Conservation (phyloP, 1,140 invertebrate genomes). For the Amyelois transitella region DNA sequence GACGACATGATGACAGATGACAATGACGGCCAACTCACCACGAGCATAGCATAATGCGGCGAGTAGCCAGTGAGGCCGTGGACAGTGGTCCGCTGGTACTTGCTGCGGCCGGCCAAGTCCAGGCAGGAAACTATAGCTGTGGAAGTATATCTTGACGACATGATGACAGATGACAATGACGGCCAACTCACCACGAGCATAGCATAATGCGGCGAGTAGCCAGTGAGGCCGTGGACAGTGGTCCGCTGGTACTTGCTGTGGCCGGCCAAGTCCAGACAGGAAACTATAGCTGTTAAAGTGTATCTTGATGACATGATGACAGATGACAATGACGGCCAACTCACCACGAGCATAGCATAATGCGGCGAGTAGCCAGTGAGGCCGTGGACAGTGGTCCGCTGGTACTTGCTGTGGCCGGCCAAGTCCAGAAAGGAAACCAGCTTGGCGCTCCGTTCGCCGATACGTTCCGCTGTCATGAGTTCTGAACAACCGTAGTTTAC, state of each 20-base stretch:
- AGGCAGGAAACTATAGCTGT: no score
- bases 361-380: slow-evolving; percentile 96
- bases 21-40: slow-evolving; percentile 75
- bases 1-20: no score
- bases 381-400: slow-evolving; percentile 95
- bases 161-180: no score
- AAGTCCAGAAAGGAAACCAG: slow-evolving; percentile 97
- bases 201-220: slow-evolving; percentile 95
- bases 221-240: slow-evolving; percentile 94
- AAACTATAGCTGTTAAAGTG: no score
- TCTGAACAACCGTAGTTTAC: slow-evolving; percentile 92
- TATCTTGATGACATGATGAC: no score
- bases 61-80: slow-evolving; percentile 95
- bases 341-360: slow-evolving; percentile 91
- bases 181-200: slow-evolving; percentile 86
- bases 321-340: slow-evolving; percentile 71
- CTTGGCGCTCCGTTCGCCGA: slow-evolving; percentile 92
- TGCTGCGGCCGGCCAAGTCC: not conserved
- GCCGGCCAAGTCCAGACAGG: slow-evolving; percentile 93
- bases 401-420: slow-evolving; percentile 96
- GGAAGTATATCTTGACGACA: no score
- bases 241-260: slow-evolving; percentile 97
- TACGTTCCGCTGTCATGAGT: slow-evolving; percentile 94
- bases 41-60: slow-evolving; percentile 96
- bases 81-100: slow-evolving; percentile 58